These are phyloP conservation scores for Papilio helenus DNA, from an alignment of 1,140 invertebrate genomes.

Conservation along the genomic window DNA sequence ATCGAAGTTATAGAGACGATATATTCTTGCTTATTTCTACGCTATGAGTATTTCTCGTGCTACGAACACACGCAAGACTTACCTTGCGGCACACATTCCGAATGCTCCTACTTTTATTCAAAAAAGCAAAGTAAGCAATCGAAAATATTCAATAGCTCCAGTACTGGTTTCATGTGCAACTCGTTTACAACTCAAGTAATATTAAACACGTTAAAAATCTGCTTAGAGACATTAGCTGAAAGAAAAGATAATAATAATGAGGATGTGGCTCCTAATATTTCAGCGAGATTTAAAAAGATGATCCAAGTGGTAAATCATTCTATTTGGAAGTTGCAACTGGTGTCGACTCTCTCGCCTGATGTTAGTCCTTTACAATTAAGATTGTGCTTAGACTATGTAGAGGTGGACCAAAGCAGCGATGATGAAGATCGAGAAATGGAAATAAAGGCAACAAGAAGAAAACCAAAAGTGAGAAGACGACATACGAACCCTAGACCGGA, in stretches of 20 bases:
- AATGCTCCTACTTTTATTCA: constrained; percentile 80
- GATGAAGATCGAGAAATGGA: constrained; percentile 71
- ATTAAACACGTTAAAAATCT: constrained; percentile 76
- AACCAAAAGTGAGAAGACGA: constrained; percentile 67
- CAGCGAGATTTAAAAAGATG: constrained; percentile 61
- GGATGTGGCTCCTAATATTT: constrained; percentile 51
- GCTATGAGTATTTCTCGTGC: constrained; percentile 80
- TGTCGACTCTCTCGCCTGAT: constrained; percentile 76
- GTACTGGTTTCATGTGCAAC: constrained; percentile 77
- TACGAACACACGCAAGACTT: constrained; percentile 69
- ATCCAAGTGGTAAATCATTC: constrained; percentile 76
- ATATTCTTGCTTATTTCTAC: constrained; percentile 78
- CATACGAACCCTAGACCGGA: constrained; percentile 69
- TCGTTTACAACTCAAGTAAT: constrained; percentile 74
- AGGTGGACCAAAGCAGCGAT: constrained; percentile 76
- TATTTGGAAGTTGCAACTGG: constrained; percentile 78
- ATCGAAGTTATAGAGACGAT: constrained; percentile 80
- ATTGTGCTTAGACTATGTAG: constrained; percentile 75
- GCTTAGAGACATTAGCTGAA: constrained; percentile 67
- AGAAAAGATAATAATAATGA: constrained; percentile 52
- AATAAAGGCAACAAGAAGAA: constrained; percentile 63
- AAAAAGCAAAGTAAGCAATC: constrained; percentile 70
- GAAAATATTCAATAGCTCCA: constrained; percentile 54
- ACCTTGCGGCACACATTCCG: constrained; percentile 76
- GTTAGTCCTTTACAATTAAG: constrained; percentile 67